Conservation (phyloP, 2,797 vertebrate species). For the Gadopsis marmoratus region DNA sequence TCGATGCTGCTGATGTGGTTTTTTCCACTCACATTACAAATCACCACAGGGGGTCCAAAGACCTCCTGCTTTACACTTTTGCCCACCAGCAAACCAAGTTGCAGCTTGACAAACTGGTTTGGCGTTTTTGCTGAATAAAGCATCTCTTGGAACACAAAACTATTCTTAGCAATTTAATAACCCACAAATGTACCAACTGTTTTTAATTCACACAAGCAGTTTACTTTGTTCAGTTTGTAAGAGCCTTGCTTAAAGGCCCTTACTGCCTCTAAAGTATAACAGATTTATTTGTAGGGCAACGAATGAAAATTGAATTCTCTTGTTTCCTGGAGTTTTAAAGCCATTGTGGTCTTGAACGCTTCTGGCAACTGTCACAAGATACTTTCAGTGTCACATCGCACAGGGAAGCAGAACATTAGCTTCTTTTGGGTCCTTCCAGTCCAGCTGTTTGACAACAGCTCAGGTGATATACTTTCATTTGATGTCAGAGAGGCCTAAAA, state of each 20-base stretch:
- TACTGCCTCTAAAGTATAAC: slow-evolving; percentile 26
- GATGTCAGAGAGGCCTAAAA: slow-evolving; percentile 30
- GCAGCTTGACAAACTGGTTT: slow-evolving; percentile 7
- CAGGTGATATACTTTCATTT: slow-evolving; percentile 19
- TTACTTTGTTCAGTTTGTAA: slow-evolving; percentile 23
- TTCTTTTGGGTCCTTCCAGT: slow-evolving; percentile 22
- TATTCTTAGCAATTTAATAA: slow-evolving; percentile 15
- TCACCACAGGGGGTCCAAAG: slow-evolving; percentile 51
- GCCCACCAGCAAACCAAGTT: slow-evolving; percentile 49
- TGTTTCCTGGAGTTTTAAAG: slow-evolving; percentile 26
- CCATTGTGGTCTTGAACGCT: slow-evolving; percentile 5
- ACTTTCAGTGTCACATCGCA: slow-evolving; percentile 11
- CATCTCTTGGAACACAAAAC: slow-evolving; percentile 12
- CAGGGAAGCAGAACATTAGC: slow-evolving; percentile 16
- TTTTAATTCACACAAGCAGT: slow-evolving; percentile 18
- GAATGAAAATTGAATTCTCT: slow-evolving; percentile 29
- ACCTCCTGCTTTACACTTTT: slow-evolving; percentile 45
- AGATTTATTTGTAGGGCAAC: slow-evolving; percentile 44
- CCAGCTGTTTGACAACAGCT: slow-evolving; percentile 23
- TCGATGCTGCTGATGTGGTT: slow-evolving; percentile 76
- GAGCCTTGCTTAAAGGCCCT: slow-evolving; percentile 19
- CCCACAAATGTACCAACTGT: slow-evolving; percentile 11
- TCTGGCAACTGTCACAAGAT: slow-evolving; percentile 22
- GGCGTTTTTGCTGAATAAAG: slow-evolving; percentile 13
- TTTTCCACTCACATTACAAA: slow-evolving; percentile 56